These are phyloP conservation scores for Lepidotrigona ventralis DNA, from an alignment of 1,140 invertebrate species.

Conservation along the genomic window DNA sequence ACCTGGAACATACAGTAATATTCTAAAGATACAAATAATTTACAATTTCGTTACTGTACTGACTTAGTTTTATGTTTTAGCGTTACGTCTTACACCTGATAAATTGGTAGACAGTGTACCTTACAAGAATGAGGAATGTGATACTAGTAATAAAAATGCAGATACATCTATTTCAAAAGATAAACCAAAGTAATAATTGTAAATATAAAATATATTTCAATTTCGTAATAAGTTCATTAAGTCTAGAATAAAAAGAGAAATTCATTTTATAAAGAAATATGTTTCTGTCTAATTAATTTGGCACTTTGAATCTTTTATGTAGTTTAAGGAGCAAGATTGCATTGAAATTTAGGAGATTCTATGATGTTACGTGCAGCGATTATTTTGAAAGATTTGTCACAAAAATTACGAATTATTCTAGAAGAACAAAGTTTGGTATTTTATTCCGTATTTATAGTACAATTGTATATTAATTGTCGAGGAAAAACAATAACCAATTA, in stretches of 20 bases:
- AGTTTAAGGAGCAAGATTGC: no score
- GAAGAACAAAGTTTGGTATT: background rate
- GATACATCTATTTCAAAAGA: constrained; percentile 14
- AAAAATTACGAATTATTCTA: background rate
- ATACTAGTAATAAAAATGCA: constrained; percentile 20
- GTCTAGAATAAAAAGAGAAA: background rate
- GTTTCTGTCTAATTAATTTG: background rate
- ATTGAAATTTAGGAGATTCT: no score
- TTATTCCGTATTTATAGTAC: constrained; percentile 14
- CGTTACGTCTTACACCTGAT: constrained; percentile 80
- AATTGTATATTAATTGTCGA: background rate
- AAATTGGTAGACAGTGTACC: constrained; percentile 82
- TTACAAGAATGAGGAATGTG: constrained; percentile 72
- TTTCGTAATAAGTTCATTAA: background rate
- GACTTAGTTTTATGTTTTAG: constrained; percentile 68
- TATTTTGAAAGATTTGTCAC: background rate
- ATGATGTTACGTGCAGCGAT: no score
- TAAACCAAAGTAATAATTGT: constrained; percentile 22
- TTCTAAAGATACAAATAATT: constrained; percentile 7
- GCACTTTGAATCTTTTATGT: background rate
- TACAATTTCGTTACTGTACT: background rate
- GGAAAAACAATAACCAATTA: background rate
- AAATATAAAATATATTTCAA: constrained; percentile 23
- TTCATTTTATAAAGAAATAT: background rate
- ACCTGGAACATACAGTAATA: constrained; percentile 82